Evolutionary conservation across 2,797 vertebrate species (phyloP), one percentile per base, ranked within the genome.

Genomic region (Sciurus carolinensis): DNA sequence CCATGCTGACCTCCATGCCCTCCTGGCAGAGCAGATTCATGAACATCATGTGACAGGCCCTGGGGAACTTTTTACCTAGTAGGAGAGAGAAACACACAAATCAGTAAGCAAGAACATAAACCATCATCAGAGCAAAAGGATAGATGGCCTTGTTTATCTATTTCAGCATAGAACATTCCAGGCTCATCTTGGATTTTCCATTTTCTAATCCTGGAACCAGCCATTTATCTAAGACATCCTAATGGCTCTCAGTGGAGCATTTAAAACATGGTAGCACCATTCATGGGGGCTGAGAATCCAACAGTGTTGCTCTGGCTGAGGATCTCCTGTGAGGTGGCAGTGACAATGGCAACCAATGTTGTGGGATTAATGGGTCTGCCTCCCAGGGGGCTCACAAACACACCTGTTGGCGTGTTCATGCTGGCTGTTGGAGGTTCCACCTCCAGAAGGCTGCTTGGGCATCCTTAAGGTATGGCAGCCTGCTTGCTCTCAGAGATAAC

Each of bases 21-120:
- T 7, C 15, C 0, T 1, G 44, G 80, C 62, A 3, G 6, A 3
- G 39, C 39, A 2, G 4, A 24, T 33, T 0, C 33, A 39, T 28
- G 69, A 87, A 39, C 13, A 5, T 13, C 1, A 0, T 0, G 9
- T 0, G 5, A 24, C 11, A 11, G 12, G 13, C 47, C 2, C 9
- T 1, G 44, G 75, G 75, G 13, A 30, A n/a, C n/a, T n/a, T n/a
- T n/a, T n/a, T 9, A 7, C 22, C 42, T 44, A 14, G 3, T 3
- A 0, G 2, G 17, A 44, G 57, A 39, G 67, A 36, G 8, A 42
- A n/a, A n/a, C 42, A 30, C 28, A 44, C 39, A 66, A n/a, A 17
- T 8, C 69, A 54, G 52, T 6, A 26, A 91, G 64, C 59, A 28
- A 1, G 80, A 44, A 12, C 8, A n/a, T 2, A 71, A 3, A 1